Base-by-base conservation (phyloP, 2,113 vertebrate species). In the Lamprotornis superbus region DNA sequence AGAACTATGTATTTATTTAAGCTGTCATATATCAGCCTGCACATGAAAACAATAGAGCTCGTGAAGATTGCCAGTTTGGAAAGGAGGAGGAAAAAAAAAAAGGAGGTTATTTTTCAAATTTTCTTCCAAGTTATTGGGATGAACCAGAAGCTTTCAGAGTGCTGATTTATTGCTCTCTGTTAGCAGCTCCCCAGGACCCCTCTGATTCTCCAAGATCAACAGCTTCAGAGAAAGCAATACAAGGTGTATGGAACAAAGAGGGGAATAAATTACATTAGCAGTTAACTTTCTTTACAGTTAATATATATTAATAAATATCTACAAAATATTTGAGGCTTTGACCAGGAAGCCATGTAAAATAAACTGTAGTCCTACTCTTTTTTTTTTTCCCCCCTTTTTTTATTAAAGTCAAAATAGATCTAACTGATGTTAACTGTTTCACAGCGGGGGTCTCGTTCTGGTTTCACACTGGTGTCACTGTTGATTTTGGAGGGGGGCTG, bases 121-220 rank as follows among this genome's bases (percentile, higher is more conserved):
- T 93, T 35, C 35, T 96, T 96, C 94, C 79, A 96, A 95, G 96
- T 83, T 97, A 93, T 88, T 93, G 95, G 97, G 97, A 97, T 97
- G 97, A 97, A 93, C 95, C 96, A 97, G 95, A 94, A 96, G 92
- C 96, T 91, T 96, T 98, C 83, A 57, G 76, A 91, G 90, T 39
- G 91, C 90, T 97, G 97, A 97, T 86, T 96, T 97, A 97, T 98
- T 92, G 89, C 90, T 92, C 80, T 84, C 90, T 47, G 59, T 87
- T 94, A 90, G 89, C 8, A 1, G 73, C 94, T 96, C 88, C 55
- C 95, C 86, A 89, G 95, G 92, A 92, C 59, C 87, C 37, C 64
- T 88, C 59, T 87, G 89, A 50, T 94, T 94, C 93, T 98, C 96
- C 97, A 97, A 97, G 96, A 95, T 94, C 97, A 97, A 97, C 96